Evolutionary conservation across 1,140 invertebrate species (phyloP).

Genomic region (Drosophila santomea): DNA sequence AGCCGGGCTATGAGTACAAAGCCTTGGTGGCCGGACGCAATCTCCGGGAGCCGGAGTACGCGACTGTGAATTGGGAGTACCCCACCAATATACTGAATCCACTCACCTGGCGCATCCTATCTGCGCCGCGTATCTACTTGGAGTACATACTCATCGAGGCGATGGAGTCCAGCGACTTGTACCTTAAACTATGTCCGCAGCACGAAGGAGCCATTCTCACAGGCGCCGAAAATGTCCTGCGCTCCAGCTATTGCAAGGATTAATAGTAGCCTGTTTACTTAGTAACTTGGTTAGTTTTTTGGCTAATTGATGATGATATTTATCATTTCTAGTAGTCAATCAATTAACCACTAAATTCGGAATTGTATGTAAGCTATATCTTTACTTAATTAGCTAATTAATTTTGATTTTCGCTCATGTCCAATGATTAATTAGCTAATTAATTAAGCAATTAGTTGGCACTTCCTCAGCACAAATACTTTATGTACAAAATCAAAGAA

Average conservation of each 20-base stretch:
- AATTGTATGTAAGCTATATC: not conserved
- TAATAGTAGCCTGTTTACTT: slow-evolving; percentile 8
- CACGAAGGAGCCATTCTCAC: slow-evolving; percentile 86
- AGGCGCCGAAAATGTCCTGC: slow-evolving; percentile 86
- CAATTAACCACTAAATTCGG: not conserved
- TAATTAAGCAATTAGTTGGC: not conserved
- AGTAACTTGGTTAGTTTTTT: not conserved
- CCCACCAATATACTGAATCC: slow-evolving; percentile 92
- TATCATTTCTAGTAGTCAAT: not conserved
- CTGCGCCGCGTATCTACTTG: slow-evolving; percentile 89
- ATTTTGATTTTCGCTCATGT: not conserved
- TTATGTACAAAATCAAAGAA: not conserved
- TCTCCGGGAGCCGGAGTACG: slow-evolving; percentile 87
- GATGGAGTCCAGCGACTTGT: slow-evolving; percentile 86
- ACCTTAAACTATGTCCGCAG: slow-evolving; percentile 87
- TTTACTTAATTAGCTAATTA: slow-evolving; percentile 4
- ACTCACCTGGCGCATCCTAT: slow-evolving; percentile 91
- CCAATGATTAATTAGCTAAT: slow-evolving; percentile 9
- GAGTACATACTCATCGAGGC: slow-evolving; percentile 89
- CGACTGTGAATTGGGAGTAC: slow-evolving; percentile 91
- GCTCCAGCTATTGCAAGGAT: slow-evolving; percentile 85
- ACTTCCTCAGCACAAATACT: not conserved
- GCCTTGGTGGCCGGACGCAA: slow-evolving; percentile 89
- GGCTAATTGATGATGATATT: not conserved
- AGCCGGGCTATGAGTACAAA: slow-evolving; percentile 90